Conservation (phyloP, 2,888 invertebrate species). For the Dendrolimus houi region DNA sequence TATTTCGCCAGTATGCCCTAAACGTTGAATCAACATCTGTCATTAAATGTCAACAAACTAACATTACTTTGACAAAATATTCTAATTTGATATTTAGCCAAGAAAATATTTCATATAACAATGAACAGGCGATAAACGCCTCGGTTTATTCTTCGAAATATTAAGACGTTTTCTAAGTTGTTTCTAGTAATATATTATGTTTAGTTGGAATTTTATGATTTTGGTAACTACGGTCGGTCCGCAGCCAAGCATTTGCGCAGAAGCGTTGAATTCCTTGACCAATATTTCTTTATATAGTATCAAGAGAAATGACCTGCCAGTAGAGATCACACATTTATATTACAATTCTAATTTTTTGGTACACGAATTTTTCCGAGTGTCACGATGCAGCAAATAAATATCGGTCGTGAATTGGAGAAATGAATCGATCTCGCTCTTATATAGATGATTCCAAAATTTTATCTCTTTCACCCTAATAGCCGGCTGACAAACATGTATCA, state of each 20-base stretch:
- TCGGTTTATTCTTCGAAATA: conserved; percentile 22
- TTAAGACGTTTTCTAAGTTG: neutral
- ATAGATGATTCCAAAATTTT: conserved; percentile 58
- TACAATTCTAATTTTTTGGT: conserved; percentile 57
- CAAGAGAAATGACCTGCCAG: conserved; percentile 60
- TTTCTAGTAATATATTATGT: too few species aligned
- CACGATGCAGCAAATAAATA: conserved; percentile 70
- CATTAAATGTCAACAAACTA: conserved; percentile 19
- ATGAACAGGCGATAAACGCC: conserved; percentile 32
- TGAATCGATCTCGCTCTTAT: conserved; percentile 69
- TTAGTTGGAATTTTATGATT: too few species aligned
- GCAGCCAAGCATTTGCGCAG: neutral
- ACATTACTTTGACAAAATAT: conserved; percentile 19
- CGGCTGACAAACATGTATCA: conserved; percentile 77
- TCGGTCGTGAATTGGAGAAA: conserved; percentile 64
- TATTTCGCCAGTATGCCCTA: neutral
- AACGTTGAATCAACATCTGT: too few species aligned
- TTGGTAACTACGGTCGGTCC: neutral
- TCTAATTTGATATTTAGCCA: conserved; percentile 25
- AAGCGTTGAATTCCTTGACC: conserved; percentile 42
- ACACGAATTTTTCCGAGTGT: conserved; percentile 62
- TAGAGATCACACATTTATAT: conserved; percentile 51
- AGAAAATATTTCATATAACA: conserved; percentile 25
- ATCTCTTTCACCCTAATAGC: conserved; percentile 74
- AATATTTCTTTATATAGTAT: conserved; percentile 61